A percentile compares a stretch with the other conserved stretches of the same genome.
phyloP scores from a whole-genome alignment of 2,113 vertebrate genomes.

The Tragelaphus imberbis region DNA sequence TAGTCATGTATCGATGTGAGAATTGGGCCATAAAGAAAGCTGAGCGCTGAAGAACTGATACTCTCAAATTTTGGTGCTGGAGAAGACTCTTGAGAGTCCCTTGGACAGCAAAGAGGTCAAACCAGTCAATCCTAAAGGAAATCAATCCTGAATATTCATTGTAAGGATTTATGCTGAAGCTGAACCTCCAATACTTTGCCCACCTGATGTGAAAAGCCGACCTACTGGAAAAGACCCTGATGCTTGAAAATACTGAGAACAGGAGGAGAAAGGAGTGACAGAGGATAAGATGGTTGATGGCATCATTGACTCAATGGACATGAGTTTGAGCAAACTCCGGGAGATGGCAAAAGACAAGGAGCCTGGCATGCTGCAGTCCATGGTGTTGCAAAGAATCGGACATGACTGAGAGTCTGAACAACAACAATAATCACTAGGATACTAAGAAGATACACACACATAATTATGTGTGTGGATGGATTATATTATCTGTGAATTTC shows the following conservation, averaged over 20 bases:
- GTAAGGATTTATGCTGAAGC: neutral
- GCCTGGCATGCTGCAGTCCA: neutral
- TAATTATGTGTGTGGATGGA: neutral
- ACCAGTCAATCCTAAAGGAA: neutral
- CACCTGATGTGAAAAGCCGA: neutral
- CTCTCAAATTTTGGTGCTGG: neutral
- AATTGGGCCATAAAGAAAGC: neutral
- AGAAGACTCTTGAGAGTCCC: neutral
- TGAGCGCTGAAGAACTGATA: accelerated
- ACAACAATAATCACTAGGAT: neutral
- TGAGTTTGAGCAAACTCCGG: neutral
- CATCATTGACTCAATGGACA: neutral
- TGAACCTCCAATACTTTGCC: neutral
- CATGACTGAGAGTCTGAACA: neutral
- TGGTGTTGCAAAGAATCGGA: neutral
- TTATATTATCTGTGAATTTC: neutral
- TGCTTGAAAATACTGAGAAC: neutral
- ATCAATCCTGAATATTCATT: neutral
- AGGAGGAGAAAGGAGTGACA: neutral
- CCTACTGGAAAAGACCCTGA: neutral
- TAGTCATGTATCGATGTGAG: neutral
- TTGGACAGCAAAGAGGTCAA: neutral
- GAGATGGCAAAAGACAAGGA: neutral
- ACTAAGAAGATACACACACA: neutral
- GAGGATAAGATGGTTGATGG: neutral